Evolutionary conservation across 2,888 invertebrate genomes (phyloP).

Genomic region (Anagyrus pseudococci): DNA sequence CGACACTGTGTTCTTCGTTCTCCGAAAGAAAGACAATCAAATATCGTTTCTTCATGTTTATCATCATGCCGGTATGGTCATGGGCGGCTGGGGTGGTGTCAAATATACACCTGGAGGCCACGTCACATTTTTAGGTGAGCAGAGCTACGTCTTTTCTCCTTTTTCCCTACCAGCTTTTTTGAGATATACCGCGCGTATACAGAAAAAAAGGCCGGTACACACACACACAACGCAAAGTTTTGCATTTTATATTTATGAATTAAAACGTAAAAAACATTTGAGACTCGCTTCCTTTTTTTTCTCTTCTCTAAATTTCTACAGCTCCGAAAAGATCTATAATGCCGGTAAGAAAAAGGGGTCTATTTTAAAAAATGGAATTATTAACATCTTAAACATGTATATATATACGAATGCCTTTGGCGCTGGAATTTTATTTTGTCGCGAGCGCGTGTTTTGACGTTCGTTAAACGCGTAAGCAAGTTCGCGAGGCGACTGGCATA

Average conservation of each 20-base stretch:
- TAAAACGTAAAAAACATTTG: neutral
- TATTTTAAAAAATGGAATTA: no score
- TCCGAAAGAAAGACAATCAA: slow-evolving; percentile 83
- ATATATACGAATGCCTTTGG: no score
- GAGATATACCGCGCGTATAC: neutral
- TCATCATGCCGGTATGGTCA: slow-evolving; percentile 84
- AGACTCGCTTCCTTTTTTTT: neutral
- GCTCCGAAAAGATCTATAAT: no score
- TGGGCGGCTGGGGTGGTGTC: slow-evolving; percentile 69
- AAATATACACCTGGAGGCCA: slow-evolving; percentile 69
- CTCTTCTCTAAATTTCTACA: no score
- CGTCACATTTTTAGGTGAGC: slow-evolving; percentile 52
- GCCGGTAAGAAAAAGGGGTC: no score
- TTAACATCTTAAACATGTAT: no score
- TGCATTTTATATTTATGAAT: neutral
- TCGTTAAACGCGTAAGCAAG: no score
- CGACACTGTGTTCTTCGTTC: slow-evolving; percentile 85
- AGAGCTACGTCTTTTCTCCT: neutral
- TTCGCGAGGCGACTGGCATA: no score
- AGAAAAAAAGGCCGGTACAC: no score
- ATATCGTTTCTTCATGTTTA: slow-evolving; percentile 85
- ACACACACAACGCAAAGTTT: no score
- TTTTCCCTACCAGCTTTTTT: neutral
- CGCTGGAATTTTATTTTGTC: no score
- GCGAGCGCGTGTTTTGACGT: no score